Evolutionary conservation across 2,797 vertebrate genomes (phyloP).

Genomic region (Pangasius macronema): DNA sequence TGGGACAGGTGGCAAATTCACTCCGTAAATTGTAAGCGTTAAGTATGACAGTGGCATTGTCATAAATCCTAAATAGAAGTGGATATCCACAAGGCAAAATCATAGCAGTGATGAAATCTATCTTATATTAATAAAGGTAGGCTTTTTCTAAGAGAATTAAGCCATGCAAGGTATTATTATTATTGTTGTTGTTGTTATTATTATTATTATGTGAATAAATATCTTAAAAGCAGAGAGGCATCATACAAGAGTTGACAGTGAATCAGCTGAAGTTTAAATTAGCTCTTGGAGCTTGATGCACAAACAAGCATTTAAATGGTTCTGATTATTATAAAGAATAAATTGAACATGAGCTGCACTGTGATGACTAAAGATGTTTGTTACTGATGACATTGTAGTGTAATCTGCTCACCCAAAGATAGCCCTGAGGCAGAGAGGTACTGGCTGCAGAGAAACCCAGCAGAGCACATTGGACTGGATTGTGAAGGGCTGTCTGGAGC

Average conservation of each 20-base stretch:
- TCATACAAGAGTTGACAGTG: no score
- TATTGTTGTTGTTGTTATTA: no score
- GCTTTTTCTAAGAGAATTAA: background rate
- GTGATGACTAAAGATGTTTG: background rate
- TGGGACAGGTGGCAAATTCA: background rate
- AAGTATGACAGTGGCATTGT: background rate
- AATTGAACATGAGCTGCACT: background rate
- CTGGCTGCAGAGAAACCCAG: slow-evolving; percentile 85
- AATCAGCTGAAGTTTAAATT: background rate
- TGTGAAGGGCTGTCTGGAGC: slow-evolving; percentile 82
- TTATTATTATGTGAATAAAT: background rate
- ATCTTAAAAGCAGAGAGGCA: background rate
- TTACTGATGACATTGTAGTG: slow-evolving; percentile 10
- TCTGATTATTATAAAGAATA: background rate
- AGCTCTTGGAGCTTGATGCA: background rate
- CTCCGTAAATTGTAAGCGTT: background rate
- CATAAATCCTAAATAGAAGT: background rate
- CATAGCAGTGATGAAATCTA: background rate
- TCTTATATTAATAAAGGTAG: background rate
- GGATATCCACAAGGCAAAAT: background rate
- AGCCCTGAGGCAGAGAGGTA: slow-evolving; percentile 86
- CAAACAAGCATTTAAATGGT: background rate
- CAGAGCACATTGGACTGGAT: slow-evolving; percentile 82
- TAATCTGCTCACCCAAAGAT: slow-evolving; percentile 85
- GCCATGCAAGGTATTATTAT: background rate